phyloP scores from a whole-genome alignment of 1,140 invertebrate genomes.

The Araneus ventricosus region DNA sequence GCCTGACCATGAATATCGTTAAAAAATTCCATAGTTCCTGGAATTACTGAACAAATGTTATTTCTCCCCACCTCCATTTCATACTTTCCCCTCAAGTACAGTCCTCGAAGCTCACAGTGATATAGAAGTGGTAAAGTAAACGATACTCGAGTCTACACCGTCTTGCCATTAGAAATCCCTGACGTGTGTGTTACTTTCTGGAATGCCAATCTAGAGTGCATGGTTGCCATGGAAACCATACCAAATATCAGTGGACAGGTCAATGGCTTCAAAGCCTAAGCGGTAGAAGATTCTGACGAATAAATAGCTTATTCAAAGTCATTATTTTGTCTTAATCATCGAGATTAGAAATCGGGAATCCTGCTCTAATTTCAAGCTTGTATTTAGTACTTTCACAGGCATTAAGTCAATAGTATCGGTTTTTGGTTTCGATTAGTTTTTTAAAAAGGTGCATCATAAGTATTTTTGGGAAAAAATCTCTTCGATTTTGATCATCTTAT shows the following conservation, averaged over 20 bases:
- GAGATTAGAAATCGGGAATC: neutral
- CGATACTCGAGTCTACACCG: neutral
- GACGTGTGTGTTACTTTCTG: conserved; percentile 27
- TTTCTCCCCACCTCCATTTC: neutral
- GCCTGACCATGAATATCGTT: neutral
- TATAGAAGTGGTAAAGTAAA: neutral
- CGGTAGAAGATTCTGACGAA: neutral
- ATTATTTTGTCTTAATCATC: neutral
- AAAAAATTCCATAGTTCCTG: neutral
- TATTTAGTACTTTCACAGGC: neutral
- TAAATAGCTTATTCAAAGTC: neutral
- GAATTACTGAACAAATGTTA: neutral
- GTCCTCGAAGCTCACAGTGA: neutral
- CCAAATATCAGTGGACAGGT: conserved; percentile 42
- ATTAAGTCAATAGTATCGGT: neutral
- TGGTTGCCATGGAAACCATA: conserved; percentile 53
- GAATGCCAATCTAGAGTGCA: neutral
- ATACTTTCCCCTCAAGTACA: neutral
- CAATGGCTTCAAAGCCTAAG: conserved; percentile 50
- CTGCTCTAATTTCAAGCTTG: neutral
- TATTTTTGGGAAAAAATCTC: too few relatives aligned
- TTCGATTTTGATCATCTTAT: too few relatives aligned
- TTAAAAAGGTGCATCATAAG: too few relatives aligned
- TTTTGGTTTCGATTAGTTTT: neutral
- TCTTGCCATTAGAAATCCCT: neutral